A percentile compares a stretch with the other conserved stretches of the same genome.
Evolutionary conservation across 2,797 vertebrate genomes (phyloP).

Genomic region (Oreochromis grahami): DNA sequence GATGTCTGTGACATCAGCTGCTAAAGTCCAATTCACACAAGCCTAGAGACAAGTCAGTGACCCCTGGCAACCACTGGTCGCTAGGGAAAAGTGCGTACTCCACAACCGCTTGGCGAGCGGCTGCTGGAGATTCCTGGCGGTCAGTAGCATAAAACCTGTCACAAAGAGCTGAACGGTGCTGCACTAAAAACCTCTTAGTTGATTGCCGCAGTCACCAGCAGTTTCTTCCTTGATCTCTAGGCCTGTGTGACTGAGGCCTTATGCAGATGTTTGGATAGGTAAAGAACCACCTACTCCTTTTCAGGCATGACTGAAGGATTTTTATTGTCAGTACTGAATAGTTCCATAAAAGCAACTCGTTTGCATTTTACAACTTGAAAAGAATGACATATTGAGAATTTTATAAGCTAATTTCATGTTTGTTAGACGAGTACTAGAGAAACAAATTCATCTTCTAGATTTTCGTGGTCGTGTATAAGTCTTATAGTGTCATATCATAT

Average conservation of each 20-base stretch:
- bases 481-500: not conserved
- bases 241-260: not conserved
- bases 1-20: not conserved
- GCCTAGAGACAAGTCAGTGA: not conserved
- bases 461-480: not conserved
- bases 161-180: not conserved
- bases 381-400: not conserved
- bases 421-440: fast-evolving
- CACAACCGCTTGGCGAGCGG: not conserved
- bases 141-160: fast-evolving
- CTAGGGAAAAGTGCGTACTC: not conserved
- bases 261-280: not conserved
- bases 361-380: not conserved
- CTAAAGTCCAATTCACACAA: not conserved
- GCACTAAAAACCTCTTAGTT: not conserved
- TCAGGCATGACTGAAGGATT: not conserved
- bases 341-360: fast-evolving
- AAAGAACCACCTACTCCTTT: not conserved
- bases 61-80: not conserved
- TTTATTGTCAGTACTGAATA: not conserved
- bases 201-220: fast-evolving
- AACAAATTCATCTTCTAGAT: not conserved
- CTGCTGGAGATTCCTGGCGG: not conserved
- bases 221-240: not conserved
- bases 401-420: not conserved